Evolutionary conservation across 2,797 vertebrate species (phyloP), one percentile per base, ranked within the genome.

Genomic region (Lates japonicus): DNA sequence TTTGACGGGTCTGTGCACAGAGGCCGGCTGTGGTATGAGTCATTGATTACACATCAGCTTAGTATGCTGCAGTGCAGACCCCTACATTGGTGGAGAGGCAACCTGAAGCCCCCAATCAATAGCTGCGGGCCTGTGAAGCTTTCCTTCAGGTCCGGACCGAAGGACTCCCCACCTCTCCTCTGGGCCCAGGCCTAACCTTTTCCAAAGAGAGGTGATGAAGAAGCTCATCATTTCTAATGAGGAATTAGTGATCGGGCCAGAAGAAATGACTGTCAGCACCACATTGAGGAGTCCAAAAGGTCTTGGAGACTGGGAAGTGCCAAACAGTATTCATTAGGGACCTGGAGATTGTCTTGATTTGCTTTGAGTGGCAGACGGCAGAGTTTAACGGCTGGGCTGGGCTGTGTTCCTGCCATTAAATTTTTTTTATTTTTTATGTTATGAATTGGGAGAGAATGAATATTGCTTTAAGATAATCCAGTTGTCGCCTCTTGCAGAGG

Each of bases 151-250:
- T 92, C 94, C 72, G 64, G 69, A 89, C 89, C 83, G 89, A 92
- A 95, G 88, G 92, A 95, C 94, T 94, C 80, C 80, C 75, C 61
- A 66, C 83, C 86, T 86, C 88, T 93, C 92, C 92, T 94, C 74
- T 83, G 92, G 92, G 90, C 85, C 78, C 62, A 63, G 88, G 93
- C 86, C 91, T 96, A 95, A 96, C 95, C 95, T 96, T 95, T 95
- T 89, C 91, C 92, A 94, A 95, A 92, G 93, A 93, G 91, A 94
- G 94, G 94, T 96, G 94, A 95, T 92, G 87, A 94, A 90, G 94
- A 92, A 96, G 95, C 95, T 96, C 95, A 95, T 96, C 91, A 93
- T 95, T 95, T 94, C 94, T 96, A 96, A 96, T 96, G 94, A 95
- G 94, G 93, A 95, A 94, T 96, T 95, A 95, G 93, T 75, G 90